These are phyloP conservation scores for Australoheros scitulus DNA, from an alignment of 2,113 vertebrate genomes.

Conservation along the genomic window DNA sequence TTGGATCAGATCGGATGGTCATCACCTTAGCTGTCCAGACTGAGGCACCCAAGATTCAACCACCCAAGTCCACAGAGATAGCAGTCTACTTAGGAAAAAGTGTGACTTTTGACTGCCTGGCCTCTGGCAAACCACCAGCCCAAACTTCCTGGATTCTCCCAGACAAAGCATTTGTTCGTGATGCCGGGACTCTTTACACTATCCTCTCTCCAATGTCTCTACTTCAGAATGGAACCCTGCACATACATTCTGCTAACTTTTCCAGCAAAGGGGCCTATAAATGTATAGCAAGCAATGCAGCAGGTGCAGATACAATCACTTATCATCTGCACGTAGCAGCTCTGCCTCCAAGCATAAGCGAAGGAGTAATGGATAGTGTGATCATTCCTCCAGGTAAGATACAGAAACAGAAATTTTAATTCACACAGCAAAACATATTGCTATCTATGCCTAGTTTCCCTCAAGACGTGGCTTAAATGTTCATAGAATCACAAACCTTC, in stretches of 20 bases:
- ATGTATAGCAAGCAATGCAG: slow-evolving; percentile 84
- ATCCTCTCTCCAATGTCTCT: slow-evolving; percentile 62
- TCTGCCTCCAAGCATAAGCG: slow-evolving; percentile 77
- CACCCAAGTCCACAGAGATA: slow-evolving; percentile 61
- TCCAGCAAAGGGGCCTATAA: slow-evolving; percentile 83
- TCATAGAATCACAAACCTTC: background rate
- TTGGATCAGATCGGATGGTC: slow-evolving; percentile 80
- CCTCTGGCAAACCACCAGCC: slow-evolving; percentile 78
- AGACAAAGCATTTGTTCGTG: slow-evolving; percentile 77
- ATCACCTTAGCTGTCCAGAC: slow-evolving; percentile 79
- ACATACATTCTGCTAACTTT: slow-evolving; percentile 75
- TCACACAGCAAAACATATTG: background rate
- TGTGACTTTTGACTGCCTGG: slow-evolving; percentile 73
- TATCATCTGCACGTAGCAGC: slow-evolving; percentile 79
- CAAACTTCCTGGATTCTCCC: slow-evolving; percentile 84
- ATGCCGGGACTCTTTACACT: slow-evolving; percentile 45
- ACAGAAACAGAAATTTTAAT: background rate
- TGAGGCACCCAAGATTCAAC: slow-evolving; percentile 74
- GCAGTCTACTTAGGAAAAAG: slow-evolving; percentile 74
- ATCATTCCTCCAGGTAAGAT: slow-evolving; percentile 65
- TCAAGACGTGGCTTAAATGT: background rate
- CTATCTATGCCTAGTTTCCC: background rate
- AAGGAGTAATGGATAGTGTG: slow-evolving; percentile 66
- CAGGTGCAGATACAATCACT: slow-evolving; percentile 81
- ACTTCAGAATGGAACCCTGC: slow-evolving; percentile 80